These are phyloP conservation scores for Campodea augens DNA, from an alignment of 1,140 invertebrate genomes.

Conservation along the genomic window DNA sequence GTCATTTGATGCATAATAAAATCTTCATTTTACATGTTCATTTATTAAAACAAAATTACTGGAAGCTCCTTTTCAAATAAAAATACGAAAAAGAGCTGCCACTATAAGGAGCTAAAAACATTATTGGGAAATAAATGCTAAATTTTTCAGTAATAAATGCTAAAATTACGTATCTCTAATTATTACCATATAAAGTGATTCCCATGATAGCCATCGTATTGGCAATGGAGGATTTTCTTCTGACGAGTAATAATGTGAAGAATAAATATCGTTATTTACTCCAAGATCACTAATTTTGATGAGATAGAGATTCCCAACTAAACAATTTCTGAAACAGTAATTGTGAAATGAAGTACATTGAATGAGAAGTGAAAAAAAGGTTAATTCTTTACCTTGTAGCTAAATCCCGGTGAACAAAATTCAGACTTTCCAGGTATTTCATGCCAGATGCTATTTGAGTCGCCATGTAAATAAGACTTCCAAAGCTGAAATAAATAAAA, in stretches of 20 bases:
- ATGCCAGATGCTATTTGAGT: conserved; percentile 72
- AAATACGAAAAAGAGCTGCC: too few species aligned
- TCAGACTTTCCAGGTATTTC: conserved; percentile 59
- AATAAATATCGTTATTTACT: conserved; percentile 68
- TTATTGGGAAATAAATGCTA: too few species aligned
- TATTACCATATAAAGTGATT: conserved; percentile 45
- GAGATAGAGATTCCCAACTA: conserved; percentile 63
- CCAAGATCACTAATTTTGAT: conserved; percentile 85
- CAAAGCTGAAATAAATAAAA: conserved; percentile 49
- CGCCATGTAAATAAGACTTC: conserved; percentile 58
- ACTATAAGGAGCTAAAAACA: too few species aligned
- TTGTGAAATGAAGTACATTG: too few species aligned
- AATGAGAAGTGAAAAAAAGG: too few species aligned
- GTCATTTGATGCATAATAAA: too few species aligned
- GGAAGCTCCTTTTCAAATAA: too few species aligned
- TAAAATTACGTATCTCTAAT: background rate
- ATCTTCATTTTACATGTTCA: too few species aligned
- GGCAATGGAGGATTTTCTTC: conserved; percentile 61
- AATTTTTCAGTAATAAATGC: too few species aligned
- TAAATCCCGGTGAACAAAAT: conserved; percentile 62
- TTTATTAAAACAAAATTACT: too few species aligned
- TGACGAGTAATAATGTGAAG: conserved; percentile 62
- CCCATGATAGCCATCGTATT: conserved; percentile 77
- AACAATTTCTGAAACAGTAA: conserved; percentile 50
- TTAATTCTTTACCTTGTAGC: conserved; percentile 52